Base-by-base conservation (phyloP, 2,888 invertebrate species). In the Cephus runcator region DNA sequence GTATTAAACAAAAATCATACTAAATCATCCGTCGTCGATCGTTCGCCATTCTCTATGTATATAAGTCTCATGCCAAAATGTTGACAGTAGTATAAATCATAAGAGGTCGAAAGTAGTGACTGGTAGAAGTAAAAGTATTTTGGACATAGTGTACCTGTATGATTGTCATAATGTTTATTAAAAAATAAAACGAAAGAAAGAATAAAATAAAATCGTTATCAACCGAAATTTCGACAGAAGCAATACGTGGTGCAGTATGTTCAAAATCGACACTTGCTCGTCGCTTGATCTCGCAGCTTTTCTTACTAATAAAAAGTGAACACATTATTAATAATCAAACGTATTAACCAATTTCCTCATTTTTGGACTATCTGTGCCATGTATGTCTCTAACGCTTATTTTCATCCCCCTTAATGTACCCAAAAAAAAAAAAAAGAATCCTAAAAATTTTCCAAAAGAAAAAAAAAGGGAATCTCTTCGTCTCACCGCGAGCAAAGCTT, bases 101-200 rank as follows among this genome's bases (percentile, higher is more conserved):
- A 78, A 78, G 69, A 68, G 31, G n/a, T 69, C 23, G 2, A 30
- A 35, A 11, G 12, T 34, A 69, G 75, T 69, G 56, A 34, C n/a
- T 30, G 71, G 23, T 76, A 68, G 12, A 33, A 76, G 56, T 56
- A 76, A 34, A 73, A 36, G 31, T 73, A 40, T 78, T 78, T 76
- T 78, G 78, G 78, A 78, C 78, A 78, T 78, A 78, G 76, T 78
- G 78, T 78, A 78, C 78, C 78, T 76, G 78, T 78, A 78, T 76
- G 73, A 75, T 73, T 78, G 76, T 76, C 71, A 69, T 31, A 36
- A 56, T 56, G 56, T 56, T 56, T 40, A 36, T 30, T 30, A 23
- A 11, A 1, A 34, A 35, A 33, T 74, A 35, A 33, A 33, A 35
- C 0, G 12, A 15, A n/a, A 34, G 4, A 34, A 33, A 73, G 23